Evolutionary conservation across 2,888 invertebrate genomes (phyloP).

Genomic region (Arrhopalites spinosus): DNA sequence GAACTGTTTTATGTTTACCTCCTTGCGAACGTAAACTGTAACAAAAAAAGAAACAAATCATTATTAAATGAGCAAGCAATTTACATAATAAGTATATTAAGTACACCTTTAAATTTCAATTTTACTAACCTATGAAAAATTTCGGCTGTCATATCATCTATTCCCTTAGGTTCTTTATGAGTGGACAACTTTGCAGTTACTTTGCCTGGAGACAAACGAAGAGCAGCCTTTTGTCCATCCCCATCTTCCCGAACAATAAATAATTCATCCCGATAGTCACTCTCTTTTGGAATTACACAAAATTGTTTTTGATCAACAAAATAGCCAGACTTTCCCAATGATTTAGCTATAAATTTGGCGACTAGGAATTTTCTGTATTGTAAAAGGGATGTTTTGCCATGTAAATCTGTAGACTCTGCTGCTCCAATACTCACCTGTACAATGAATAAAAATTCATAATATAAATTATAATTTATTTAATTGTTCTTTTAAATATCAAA

Average conservation of each 20-base stretch:
- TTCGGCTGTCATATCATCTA: conserved; percentile 27
- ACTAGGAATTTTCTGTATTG: conserved; percentile 37
- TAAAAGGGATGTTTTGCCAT: conserved; percentile 8
- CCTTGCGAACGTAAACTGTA: conserved; percentile 23
- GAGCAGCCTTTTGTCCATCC: neutral
- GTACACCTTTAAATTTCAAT: neutral
- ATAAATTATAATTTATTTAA: too few relatives aligned
- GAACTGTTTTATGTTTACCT: too few relatives aligned
- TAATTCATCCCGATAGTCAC: neutral
- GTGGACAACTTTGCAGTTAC: neutral
- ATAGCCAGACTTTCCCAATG: conserved; percentile 36
- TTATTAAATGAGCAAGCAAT: neutral
- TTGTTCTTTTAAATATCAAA: too few relatives aligned
- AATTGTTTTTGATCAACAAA: conserved; percentile 23
- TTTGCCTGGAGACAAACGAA: conserved; percentile 12
- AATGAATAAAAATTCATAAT: neutral
- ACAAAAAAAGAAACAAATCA: too few relatives aligned
- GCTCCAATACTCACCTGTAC: conserved; percentile 30
- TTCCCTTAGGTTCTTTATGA: neutral
- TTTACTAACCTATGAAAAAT: conserved; percentile 37
- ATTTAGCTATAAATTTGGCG: conserved; percentile 22
- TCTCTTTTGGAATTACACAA: conserved; percentile 19
- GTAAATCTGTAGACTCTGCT: conserved; percentile 2
- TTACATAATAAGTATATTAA: too few relatives aligned
- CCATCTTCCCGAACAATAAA: conserved; percentile 12